These are phyloP conservation scores for Daphoenositta chrysoptera DNA, from an alignment of 2,113 vertebrate genomes.

Conservation along the genomic window DNA sequence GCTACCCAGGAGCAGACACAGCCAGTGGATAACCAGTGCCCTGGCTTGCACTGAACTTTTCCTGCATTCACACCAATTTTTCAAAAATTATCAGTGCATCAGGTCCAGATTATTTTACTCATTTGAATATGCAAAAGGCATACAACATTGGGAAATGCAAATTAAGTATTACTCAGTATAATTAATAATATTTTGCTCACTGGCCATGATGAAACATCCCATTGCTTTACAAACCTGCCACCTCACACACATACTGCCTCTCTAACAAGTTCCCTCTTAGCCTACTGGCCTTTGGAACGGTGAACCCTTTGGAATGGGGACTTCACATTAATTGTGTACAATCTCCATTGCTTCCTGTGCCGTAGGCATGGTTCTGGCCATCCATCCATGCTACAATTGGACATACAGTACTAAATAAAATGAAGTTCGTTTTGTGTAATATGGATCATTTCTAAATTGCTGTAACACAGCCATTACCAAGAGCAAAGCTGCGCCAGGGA, in stretches of 20 bases:
- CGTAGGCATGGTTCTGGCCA: not conserved
- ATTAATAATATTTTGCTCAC: not conserved
- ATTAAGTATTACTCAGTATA: not conserved
- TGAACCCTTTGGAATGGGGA: not conserved
- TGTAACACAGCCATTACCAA: not conserved
- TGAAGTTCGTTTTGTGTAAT: not conserved
- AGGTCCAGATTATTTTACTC: not conserved
- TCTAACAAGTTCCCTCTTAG: not conserved
- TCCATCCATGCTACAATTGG: accelerated
- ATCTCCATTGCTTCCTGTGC: not conserved
- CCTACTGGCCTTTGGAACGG: not conserved
- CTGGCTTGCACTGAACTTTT: not conserved
- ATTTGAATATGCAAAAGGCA: not conserved
- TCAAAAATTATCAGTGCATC: not conserved
- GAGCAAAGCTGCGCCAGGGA: not conserved
- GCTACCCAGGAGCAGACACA: not conserved
- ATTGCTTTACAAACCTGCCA: not conserved
- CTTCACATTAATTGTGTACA: not conserved
- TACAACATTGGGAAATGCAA: not conserved
- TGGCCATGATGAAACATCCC: not conserved
- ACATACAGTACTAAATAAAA: not conserved
- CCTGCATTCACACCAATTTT: not conserved
- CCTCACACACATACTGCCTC: not conserved
- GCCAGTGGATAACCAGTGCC: not conserved
- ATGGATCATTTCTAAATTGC: not conserved